Evolutionary conservation across 2,113 vertebrate genomes (phyloP).

Genomic region (Orycteropus afer): DNA sequence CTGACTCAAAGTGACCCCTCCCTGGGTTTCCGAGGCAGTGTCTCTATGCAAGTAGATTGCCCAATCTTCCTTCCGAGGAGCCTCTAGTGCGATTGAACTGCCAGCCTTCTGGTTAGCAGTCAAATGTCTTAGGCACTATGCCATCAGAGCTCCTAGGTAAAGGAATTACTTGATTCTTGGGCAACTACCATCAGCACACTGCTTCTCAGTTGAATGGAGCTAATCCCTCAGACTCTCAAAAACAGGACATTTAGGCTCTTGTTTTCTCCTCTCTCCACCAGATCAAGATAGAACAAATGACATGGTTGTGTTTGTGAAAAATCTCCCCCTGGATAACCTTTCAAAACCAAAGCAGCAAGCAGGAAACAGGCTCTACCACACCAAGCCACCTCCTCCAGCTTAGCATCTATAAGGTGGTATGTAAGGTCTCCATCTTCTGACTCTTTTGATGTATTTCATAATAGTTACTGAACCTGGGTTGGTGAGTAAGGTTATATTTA

Average conservation of each 20-base stretch:
- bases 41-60: too few relatives aligned
- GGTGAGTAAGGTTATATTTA: neutral
- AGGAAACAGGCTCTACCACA: neutral
- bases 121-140: too few relatives aligned
- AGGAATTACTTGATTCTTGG: fast-evolving
- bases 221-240: neutral
- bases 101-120: too few relatives aligned
- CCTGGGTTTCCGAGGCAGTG: too few relatives aligned
- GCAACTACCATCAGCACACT: too few relatives aligned
- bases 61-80: too few relatives aligned
- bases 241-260: neutral
- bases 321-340: neutral
- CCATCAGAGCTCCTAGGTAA: too few relatives aligned
- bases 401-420: neutral
- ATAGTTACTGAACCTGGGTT: neutral
- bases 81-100: too few relatives aligned
- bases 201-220: neutral
- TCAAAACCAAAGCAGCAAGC: neutral
- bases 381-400: neutral
- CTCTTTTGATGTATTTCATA: neutral
- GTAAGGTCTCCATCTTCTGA: neutral
- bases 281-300: neutral
- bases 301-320: neutral
- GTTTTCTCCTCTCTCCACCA: neutral
- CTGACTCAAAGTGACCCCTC: too few relatives aligned